Conservation (phyloP, 2,113 vertebrate genomes). For the Mus musculus region DNA sequence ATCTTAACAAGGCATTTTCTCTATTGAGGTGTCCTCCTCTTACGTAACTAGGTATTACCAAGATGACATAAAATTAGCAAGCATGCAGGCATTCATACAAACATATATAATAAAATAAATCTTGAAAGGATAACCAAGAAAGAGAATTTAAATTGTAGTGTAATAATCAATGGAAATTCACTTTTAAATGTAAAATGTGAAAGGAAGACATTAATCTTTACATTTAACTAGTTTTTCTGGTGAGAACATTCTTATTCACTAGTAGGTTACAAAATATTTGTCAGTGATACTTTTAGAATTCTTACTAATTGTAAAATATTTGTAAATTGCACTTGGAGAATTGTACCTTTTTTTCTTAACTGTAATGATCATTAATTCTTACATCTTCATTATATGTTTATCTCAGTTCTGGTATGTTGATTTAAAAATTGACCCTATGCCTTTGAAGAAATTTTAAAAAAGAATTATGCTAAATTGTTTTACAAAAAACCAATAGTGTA, state of each 20-base stretch:
- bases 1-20: background rate
- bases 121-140: background rate
- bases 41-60: no score
- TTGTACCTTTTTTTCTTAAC: conserved; percentile 72
- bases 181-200: background rate
- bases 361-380: conserved; percentile 83
- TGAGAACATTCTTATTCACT: conserved; percentile 81
- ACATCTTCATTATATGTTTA: conserved; percentile 78
- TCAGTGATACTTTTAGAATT: conserved; percentile 82
- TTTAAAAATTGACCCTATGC: conserved; percentile 75
- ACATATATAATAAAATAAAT: background rate
- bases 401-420: conserved; percentile 81
- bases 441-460: conserved; percentile 81
- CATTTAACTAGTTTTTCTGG: conserved; percentile 82
- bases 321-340: conserved; percentile 79
- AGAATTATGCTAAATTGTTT: conserved; percentile 60
- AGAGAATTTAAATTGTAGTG: background rate
- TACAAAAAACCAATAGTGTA: conserved; percentile 26
- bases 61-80: background rate
- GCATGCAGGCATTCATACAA: background rate
- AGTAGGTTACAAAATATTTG: conserved; percentile 82
- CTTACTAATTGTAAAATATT: conserved; percentile 71
- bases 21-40: background rate
- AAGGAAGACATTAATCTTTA: conserved; percentile 74
- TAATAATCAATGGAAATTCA: background rate